Base-by-base conservation (phyloP, 1,140 invertebrate species). In the Bathynomus jamesi region DNA sequence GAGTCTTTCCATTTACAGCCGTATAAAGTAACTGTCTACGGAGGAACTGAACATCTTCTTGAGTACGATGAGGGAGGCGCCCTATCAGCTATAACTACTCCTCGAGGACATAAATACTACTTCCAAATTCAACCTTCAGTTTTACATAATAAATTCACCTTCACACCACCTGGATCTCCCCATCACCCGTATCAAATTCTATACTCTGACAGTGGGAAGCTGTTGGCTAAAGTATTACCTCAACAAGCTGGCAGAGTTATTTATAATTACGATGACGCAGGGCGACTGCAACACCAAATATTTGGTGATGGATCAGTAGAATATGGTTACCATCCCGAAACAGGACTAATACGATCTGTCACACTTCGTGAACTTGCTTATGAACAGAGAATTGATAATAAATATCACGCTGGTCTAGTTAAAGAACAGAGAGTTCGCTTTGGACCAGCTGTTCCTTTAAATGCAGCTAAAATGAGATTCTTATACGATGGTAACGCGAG, bases 1-100 rank as follows among this genome's bases (percentile, higher is more conserved):
- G 10, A 11, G 10, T 53, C 2, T 53, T 2, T 53, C 21, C 40
- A 17, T 67, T 81, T 82, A 24, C 80, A 89, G 82, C 94, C 95
- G 0, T 83, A 93, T 24, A 95, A 96, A 82, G 91, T 97, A 1
- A 94, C 92, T 0, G 92, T 95, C 1, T 93, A 94, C 2, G 86
- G 93, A 78, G 92, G 95, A 13, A 93, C 92, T 71, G 93, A 95
- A 80, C 98, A 96, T 82, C 84, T 94, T 0, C 83, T 97, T 4
- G 92, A 95, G 78, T 96, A 96, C 78, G 95, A 97, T 79, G 89
- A 92, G 74, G 90, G 92, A 10, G 94, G 95, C 17, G 93, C 95
- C 10, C 84, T 98, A 3, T 90, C 94, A 78, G 91, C 91, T 3
- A 81, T 98, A 10, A 95, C 92, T 0, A 98, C 94, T 3, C 95